A percentile compares a stretch with the other conserved stretches of the same genome.
phyloP scores from a whole-genome alignment of 2,113 vertebrate species.

The Datnioides undecimradiatus region DNA sequence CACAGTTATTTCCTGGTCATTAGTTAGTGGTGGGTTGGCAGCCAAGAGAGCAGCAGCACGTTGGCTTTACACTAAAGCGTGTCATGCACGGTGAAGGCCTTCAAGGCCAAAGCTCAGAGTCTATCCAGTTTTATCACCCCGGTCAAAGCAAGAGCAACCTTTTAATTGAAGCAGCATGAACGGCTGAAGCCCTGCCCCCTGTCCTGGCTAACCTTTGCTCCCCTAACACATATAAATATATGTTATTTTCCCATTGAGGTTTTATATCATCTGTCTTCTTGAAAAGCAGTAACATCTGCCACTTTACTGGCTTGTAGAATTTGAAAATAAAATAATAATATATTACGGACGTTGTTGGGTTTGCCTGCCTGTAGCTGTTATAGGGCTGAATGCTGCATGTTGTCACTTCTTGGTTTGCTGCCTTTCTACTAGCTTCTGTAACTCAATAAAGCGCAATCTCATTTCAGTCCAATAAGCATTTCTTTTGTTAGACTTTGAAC shows the following conservation, averaged over 20 bases:
- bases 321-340: not conserved
- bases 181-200: slow-evolving; percentile 2
- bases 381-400: not conserved
- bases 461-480: too few relatives aligned
- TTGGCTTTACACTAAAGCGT: slow-evolving; percentile 47
- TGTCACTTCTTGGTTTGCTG: not conserved
- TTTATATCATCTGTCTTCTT: not conserved
- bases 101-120: slow-evolving; percentile 53
- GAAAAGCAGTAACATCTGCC: not conserved
- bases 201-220: slow-evolving; percentile 22
- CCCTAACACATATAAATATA: not conserved
- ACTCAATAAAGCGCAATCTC: too few relatives aligned
- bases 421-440: not conserved
- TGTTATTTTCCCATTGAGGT: slow-evolving; percentile 17
- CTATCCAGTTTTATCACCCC: slow-evolving; percentile 37
- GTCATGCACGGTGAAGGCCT: slow-evolving; percentile 28
- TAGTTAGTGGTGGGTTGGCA: slow-evolving; percentile 71
- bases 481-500: too few relatives aligned
- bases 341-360: not conserved
- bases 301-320: not conserved
- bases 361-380: not conserved
- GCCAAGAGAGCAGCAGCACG: slow-evolving; percentile 52
- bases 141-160: slow-evolving; percentile 39
- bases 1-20: slow-evolving; percentile 84
- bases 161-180: slow-evolving; percentile 30